Base-by-base conservation (phyloP, 2,113 vertebrate species). In the Triplophysa siluroides region DNA sequence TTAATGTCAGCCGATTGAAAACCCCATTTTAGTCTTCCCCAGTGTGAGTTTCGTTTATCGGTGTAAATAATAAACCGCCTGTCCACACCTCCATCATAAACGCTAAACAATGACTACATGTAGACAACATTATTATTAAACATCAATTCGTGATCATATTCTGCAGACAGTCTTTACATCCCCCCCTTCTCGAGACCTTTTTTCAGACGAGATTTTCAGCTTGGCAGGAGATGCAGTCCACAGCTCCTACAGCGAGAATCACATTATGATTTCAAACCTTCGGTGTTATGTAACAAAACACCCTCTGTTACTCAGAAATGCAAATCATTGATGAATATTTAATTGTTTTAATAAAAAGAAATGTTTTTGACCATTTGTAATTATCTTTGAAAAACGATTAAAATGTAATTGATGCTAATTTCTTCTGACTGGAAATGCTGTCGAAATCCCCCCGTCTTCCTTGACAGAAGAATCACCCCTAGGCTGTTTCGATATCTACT, bases 211-310 rank as follows among this genome's bases (percentile, higher is more conserved):
- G 12, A 71, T 72, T 72, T 71, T 72, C 58, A 41, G 47, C 78
- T 65, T 71, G 47, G 69, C 61, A 74, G 29, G 38, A 63, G 33
- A 56, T 24, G 62, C n/a, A 72, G 47, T 11, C 8, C 29, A 56
- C 52, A 56, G 54, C 21, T 66, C 75, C 9, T 33, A 65, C 58
- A 50, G 73, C 24, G 47, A 61, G 61, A 60, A 81, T 65, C 58
- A 2, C 73, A 81, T 81, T 69, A 69, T 41, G 21, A 63, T 77
- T 63, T 77, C 67, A 76, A 76, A 68, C 54, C 43, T 24, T 29
- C 61, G 19, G 10, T 52, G 41, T 81, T 69, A 54, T 7, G 45
- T 63, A 81, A 81, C 19, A 61, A 23, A 29, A 67, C 66, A 52
- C n/a, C 18, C n/a, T 56, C 56, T 24, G 23, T 64, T 64, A 70